Evolutionary conservation across 2,888 invertebrate species (phyloP).

Genomic region (Melolontha melolontha): DNA sequence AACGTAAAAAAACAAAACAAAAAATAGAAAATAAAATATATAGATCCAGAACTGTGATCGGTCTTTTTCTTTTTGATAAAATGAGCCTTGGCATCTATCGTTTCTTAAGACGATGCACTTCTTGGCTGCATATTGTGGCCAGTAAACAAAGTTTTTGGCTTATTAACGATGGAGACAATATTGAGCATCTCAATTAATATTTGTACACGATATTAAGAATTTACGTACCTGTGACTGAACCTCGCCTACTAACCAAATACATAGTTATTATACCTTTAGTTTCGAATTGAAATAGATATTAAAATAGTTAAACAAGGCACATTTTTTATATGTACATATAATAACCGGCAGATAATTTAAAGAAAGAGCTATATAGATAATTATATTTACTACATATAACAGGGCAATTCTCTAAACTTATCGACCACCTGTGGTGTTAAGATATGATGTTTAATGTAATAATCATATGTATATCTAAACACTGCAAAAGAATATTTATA

Average conservation of each 20-base stretch:
- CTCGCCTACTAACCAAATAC: conserved; percentile 63
- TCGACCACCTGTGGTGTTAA: conserved; percentile 52
- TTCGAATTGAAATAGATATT: conserved; percentile 31
- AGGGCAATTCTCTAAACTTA: conserved; percentile 65
- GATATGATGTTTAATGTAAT: conserved; percentile 29
- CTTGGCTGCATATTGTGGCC: conserved; percentile 1
- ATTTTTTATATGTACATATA: conserved; percentile 50
- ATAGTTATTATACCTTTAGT: conserved; percentile 51
- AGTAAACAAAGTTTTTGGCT: conserved; percentile 18
- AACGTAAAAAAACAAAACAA: conserved; percentile 39
- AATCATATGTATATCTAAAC: conserved; percentile 36
- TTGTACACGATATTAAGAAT: conserved; percentile 37
- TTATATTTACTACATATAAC: conserved; percentile 53
- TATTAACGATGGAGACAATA: conserved; percentile 36
- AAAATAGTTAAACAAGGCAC: conserved; percentile 50
- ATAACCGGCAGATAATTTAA: conserved; percentile 32
- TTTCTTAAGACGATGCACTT: conserved; percentile 9
- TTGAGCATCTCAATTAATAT: conserved; percentile 33
- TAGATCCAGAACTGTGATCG: conserved; percentile 37
- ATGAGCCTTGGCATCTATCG: conserved; percentile 46
- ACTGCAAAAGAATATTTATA: conserved; percentile 35
- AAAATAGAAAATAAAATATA: conserved; percentile 40
- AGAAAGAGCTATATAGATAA: conserved; percentile 38
- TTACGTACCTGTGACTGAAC: conserved; percentile 63
- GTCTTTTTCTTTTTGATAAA: conserved; percentile 40